Evolutionary conservation across 2,113 vertebrate species (phyloP).

Genomic region (Hymenochirus boettgeri): DNA sequence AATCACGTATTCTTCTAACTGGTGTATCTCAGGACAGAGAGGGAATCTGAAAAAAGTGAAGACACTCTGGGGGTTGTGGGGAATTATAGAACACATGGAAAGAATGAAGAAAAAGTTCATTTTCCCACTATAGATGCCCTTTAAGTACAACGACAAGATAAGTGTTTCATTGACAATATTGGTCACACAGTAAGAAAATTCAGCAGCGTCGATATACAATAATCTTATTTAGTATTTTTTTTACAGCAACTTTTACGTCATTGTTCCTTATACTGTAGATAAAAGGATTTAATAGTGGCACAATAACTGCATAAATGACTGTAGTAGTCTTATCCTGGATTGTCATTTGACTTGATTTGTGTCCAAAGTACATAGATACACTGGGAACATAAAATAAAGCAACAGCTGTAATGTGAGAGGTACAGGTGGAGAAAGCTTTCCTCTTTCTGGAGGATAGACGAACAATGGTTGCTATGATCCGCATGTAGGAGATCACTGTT

Average conservation of each 20-base stretch:
- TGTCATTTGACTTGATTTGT: conserved; percentile 13
- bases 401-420: conserved; percentile 25
- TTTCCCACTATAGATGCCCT: too few species aligned
- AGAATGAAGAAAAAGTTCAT: too few species aligned
- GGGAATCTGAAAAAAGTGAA: too few species aligned
- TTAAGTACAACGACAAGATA: too few species aligned
- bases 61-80: too few species aligned
- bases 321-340: conserved; percentile 1
- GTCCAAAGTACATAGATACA: conserved; percentile 31
- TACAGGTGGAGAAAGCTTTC: conserved; percentile 30
- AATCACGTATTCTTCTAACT: too few species aligned
- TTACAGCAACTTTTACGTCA: conserved; percentile 16
- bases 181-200: too few species aligned
- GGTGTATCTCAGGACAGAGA: too few species aligned
- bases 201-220: too few species aligned
- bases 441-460: background rate
- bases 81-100: too few species aligned
- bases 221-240: background rate
- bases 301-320: conserved; percentile 13
- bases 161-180: too few species aligned
- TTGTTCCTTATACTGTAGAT: conserved; percentile 33
- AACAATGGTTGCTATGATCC: conserved; percentile 21
- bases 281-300: conserved; percentile 27
- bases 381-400: conserved; percentile 20
- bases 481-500: conserved; percentile 7